These are phyloP conservation scores for Heteromormyrus szaboi DNA, from an alignment of 2,797 vertebrate genomes.

Conservation along the genomic window DNA sequence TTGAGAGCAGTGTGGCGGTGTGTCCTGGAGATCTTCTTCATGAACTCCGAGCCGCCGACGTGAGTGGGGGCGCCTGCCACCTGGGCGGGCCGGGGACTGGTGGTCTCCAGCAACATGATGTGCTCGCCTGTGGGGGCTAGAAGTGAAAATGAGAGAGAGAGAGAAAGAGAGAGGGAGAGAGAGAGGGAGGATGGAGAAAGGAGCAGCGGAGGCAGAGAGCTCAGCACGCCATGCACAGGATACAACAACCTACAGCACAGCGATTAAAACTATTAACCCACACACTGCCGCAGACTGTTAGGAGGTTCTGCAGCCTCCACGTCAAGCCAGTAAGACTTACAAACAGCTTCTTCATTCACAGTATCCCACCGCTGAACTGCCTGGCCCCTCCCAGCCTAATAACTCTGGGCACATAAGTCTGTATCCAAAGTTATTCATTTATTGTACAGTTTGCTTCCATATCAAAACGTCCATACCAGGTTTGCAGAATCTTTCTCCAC, in stretches of 20 bases:
- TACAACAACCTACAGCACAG: not conserved
- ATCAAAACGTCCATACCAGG: not conserved
- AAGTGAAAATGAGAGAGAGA: not conserved
- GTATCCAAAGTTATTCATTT: not conserved
- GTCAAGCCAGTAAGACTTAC: not conserved
- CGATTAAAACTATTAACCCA: not conserved
- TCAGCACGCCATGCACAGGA: not conserved
- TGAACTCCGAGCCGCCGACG: constrained; percentile 92
- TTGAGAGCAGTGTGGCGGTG: constrained; percentile 84
- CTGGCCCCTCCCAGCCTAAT: not conserved
- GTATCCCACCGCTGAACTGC: not conserved
- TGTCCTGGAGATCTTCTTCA: constrained; percentile 95
- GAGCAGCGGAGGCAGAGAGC: not conserved
- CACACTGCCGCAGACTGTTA: not conserved
- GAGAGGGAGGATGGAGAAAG: not conserved
- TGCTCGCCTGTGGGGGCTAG: constrained; percentile 95
- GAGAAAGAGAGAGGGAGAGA: not conserved
- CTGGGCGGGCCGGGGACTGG: constrained; percentile 75
- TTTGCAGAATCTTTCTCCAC: not conserved
- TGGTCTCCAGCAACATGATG: constrained; percentile 91
- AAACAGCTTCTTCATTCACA: not conserved
- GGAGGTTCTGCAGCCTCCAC: not conserved
- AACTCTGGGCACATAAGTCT: not conserved
- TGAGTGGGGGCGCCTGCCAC: constrained; percentile 77
- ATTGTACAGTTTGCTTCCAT: not conserved